These are phyloP conservation scores for Drosophila kokeensis DNA, from an alignment of 2,888 invertebrate species.

Conservation along the genomic window DNA sequence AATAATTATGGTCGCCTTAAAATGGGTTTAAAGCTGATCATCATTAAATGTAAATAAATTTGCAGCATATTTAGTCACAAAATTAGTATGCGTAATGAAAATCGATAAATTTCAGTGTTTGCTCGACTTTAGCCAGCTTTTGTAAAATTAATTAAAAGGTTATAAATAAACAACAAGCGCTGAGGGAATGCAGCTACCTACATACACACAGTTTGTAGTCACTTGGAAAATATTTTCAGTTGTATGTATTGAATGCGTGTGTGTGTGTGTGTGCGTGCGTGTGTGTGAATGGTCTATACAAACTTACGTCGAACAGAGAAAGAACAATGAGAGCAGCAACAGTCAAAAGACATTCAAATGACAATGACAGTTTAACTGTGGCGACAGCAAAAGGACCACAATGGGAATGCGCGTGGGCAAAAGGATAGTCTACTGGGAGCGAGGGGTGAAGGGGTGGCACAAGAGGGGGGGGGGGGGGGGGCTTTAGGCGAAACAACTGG, in stretches of 20 bases:
- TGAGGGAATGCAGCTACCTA: conserved; percentile 12
- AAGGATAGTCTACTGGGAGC: not conserved
- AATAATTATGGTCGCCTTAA: not conserved
- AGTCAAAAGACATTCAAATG: conserved; percentile 78
- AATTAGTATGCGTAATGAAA: not conserved
- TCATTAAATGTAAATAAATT: not conserved
- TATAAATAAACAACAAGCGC: conserved; percentile 54
- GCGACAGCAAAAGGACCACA: conserved; percentile 48
- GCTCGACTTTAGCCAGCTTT: not conserved
- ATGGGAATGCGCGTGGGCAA: conserved; percentile 11
- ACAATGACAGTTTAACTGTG: conserved; percentile 76
- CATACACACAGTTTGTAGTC: conserved; percentile 8
- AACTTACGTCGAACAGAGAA: conserved; percentile 31
- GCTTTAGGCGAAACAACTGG: conserved; percentile 12
- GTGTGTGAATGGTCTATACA: conserved; percentile 9
- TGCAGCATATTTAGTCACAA: not conserved
- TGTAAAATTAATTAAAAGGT: conserved; percentile 55
- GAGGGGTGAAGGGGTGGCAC: not conserved
- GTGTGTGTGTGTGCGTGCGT: not conserved
- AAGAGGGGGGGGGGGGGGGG: no score
- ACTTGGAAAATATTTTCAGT: conserved; percentile 44
- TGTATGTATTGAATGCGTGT: conserved; percentile 24
- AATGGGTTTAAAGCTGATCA: not conserved
- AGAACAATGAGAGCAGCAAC: conserved; percentile 57
- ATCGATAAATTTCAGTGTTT: not conserved